Evolutionary conservation across 2,113 vertebrate genomes (phyloP).

Genomic region (Urocolius indicus): DNA sequence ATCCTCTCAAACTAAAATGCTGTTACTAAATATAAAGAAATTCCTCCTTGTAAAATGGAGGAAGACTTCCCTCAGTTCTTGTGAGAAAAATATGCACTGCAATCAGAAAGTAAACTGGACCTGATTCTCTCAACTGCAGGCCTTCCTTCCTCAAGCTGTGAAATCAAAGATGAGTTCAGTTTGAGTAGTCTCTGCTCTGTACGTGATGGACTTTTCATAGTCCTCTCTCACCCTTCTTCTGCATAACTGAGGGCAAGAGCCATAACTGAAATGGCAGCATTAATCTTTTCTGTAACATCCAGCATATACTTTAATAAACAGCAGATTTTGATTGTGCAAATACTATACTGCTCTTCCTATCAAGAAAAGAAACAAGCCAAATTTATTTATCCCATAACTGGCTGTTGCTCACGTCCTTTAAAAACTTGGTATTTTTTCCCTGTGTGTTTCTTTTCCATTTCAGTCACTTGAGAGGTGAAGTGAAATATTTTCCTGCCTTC

Average conservation of each 20-base stretch:
- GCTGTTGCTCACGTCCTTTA: background rate
- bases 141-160: background rate
- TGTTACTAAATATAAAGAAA: background rate
- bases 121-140: background rate
- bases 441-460: background rate
- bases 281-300: background rate
- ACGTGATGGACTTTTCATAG: background rate
- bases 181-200: background rate
- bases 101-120: background rate
- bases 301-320: background rate
- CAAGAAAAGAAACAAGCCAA: background rate
- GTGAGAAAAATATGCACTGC: background rate
- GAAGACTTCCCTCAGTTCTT: background rate
- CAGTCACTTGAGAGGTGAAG: background rate
- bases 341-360: background rate
- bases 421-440: background rate
- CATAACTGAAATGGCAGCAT: background rate
- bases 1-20: background rate
- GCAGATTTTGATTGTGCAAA: background rate
- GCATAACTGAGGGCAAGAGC: background rate
- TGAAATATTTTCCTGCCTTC: background rate
- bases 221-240: background rate
- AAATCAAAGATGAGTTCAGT: background rate
- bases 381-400: background rate
- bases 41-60: background rate